Evolutionary conservation across 2,797 vertebrate genomes (phyloP).

Genomic region (Chrosomus eos): DNA sequence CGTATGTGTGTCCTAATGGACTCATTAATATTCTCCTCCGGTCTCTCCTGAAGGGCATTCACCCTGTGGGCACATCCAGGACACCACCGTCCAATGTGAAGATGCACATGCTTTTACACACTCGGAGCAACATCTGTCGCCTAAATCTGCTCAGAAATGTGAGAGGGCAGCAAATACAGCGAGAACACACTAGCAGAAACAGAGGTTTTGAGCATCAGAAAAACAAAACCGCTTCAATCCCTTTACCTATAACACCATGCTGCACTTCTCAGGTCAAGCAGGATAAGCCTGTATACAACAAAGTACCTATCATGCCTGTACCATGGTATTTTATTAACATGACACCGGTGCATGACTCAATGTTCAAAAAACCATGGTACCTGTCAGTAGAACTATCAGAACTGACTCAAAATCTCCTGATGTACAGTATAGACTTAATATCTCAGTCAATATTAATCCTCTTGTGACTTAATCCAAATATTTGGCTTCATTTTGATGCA

Average conservation of each 20-base stretch:
- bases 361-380: neutral
- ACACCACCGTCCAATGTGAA: constrained; percentile 48
- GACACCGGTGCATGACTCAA: neutral
- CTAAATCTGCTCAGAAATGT: constrained; percentile 17
- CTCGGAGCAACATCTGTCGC: constrained; percentile 30
- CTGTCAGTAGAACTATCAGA: neutral
- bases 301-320: neutral
- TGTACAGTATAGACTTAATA: neutral
- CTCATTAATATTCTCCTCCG: constrained; percentile 77
- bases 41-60: constrained; percentile 74
- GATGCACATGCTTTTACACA: constrained; percentile 38
- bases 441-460: neutral
- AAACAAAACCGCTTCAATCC: neutral
- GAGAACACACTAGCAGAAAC: neutral
- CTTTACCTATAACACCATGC: neutral
- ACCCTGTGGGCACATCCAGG: constrained; percentile 52
- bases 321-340: neutral
- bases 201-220: neutral
- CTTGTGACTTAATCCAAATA: constrained; percentile 3
- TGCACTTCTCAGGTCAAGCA: neutral
- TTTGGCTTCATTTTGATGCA: constrained; percentile 15
- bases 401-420: neutral
- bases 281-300: neutral
- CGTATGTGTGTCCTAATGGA: constrained; percentile 57
- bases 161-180: constrained; percentile 2